Evolutionary conservation across 2,888 invertebrate species (phyloP), one percentile per base, ranked within the genome.

Genomic region (Amphipoea lucens): DNA sequence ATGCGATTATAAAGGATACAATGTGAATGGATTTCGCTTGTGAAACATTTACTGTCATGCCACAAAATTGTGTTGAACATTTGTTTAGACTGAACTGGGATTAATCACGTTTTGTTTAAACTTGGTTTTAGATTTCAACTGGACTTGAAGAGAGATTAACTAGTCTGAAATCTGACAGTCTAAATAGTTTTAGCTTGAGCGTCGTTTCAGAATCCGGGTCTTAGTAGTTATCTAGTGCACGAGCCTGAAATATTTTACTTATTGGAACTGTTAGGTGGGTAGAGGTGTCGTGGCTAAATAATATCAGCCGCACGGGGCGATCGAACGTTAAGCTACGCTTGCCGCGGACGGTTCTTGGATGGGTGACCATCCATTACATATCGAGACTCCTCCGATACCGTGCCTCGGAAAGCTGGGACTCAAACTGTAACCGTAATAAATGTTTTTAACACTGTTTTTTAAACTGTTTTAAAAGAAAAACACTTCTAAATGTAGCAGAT

Each of bases 1-100:
- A 70, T 62, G 36, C 36, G 57, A 70, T 73, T 74, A 29, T 67
- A 67, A 60, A 29, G 42, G 63, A 73, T 51, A 40, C 45, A 65
- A 71, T 70, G 12, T 73, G 40, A 70, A 77, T 63, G 23, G 57
- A 40, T 57, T 78, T 68, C 68, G 62, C 29, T 62, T 62, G 51
- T 67, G 23, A 54, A 77, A 68, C 45, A 68, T 62, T 78, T n/a
- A 67, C 83, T 40, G 78, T 29, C 40, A 62, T 14, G 54, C 60
- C 23, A n/a, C 40, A 29, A 51, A 60, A 83, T 60, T 36, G 20
- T 36, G 40, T 51, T 60, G 4, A 66, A 67, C 77, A 66, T 6
- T 76, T 36, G 40, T 66, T 60, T 48, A 45, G n/a, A 23, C 0
- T 76, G 36, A 83, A 42, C 36, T 12, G 20, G 23, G 57, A 51